Evolutionary conservation across 2,888 invertebrate genomes (phyloP), one percentile per base, ranked within the genome.

Genomic region (Cremastinae sp.): DNA sequence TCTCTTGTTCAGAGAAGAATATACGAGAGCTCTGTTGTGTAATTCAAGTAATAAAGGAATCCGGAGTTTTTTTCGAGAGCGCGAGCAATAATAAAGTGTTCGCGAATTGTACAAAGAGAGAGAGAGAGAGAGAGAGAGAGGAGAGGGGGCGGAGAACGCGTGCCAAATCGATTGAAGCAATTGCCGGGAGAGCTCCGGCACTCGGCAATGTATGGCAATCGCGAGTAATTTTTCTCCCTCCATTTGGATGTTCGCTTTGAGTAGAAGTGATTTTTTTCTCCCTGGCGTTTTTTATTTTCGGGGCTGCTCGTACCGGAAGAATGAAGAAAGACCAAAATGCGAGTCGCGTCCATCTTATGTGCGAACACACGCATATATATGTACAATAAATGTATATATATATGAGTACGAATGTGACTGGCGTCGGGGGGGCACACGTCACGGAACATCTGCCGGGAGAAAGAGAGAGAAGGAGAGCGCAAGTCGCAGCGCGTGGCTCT

Each of bases 381-480:
- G 36, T 16, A 7, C 7, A 7, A 49, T 12, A 9, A 12, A 12
- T 43, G 14, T 9, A 5, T 45, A 61, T 43, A 20, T 34, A 12
- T 10, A 34, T 34, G 36, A 16, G 12, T 41, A 43, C 43, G 36
- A 20, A 47, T 53, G 20, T 14, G 14, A 28, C 34, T 20, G 68
- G 58, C 41, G 62, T n/a, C n/a, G 65, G 45, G 71, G 61, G 83
- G 85, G 87, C 87, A 86, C 85, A 87, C 88, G 88, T 88, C 87
- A 87, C 83, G 83, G 81, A 88, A 88, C 88, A 88, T 88, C 88
- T 88, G 81, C 82, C 81, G 74, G 49, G 68, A 69, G 77, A 28
- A 5, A 28, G 28, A 28, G 28, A 28, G 28, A 28, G 28, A 28
- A 5, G 5, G 28, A 28, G 28, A 28, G 28, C 28, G 5, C 2